Evolutionary conservation across 2,888 invertebrate species (phyloP), one percentile per base, ranked within the genome.

Genomic region (Drosophila mulleri): DNA sequence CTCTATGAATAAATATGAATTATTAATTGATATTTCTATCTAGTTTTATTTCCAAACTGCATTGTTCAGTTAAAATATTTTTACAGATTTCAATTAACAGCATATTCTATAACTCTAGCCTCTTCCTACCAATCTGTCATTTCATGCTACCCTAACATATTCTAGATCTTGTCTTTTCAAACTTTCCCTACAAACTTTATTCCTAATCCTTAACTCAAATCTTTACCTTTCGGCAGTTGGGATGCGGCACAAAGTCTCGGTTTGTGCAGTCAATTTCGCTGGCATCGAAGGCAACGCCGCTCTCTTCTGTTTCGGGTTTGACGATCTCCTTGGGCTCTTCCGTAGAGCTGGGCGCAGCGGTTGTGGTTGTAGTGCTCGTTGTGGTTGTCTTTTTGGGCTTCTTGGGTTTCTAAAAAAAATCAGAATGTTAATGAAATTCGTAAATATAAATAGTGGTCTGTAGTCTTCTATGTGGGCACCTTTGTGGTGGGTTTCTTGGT

Each of bases 171-270:
- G n/a, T n/a, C n/a, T n/a, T n/a, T 23, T 23, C 20, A 1, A 3
- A 2, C 26, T 0, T 26, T 26, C 26, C 16, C 16, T 4, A 26
- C 9, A n/a, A 7, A n/a, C 1, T 23, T 18, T 50, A 3, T 0
- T 20, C 18, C 2, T 1, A 23, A 2, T 32, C 18, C 18, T 20
- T 35, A 3, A 18, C 20, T n/a, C 18, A 0, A 0, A 0, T 6
- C 1, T 48, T 59, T 92, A 95, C 95, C 93, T 94, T 94, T 72
- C 92, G 79, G 77, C 95, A 95, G 67, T 95, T 93, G 65, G 94
- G 92, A 83, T 95, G 94, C 5, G 95, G 93, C 68, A 95, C 91
- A 80, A 93, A 95, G 77, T 94, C 95, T 35, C 92, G 90, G 48
- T 93, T 93, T 18, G 92, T 92, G 80, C 95, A 95, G 53, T 94